Base-by-base conservation (phyloP, 23 tunicate species). In the Diplosoma virens region DNA sequence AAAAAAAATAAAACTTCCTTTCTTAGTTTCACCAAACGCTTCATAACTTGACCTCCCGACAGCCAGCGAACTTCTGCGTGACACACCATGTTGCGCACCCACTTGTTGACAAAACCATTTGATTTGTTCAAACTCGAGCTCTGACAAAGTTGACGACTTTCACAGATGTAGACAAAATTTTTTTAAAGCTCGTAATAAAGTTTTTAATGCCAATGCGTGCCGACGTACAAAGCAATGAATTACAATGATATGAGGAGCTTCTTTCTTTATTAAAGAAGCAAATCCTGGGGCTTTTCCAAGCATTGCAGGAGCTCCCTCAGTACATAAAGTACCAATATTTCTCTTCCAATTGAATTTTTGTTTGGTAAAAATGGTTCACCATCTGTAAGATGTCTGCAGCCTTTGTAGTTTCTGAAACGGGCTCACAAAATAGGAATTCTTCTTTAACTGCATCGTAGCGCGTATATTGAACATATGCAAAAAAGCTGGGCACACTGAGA, bases 91-190 rank as follows among this genome's bases (percentile, higher is more conserved):
- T 78, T 78, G 32, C 25, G 82, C 66, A 31, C 82, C 73, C 33
- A 78, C 11, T 31, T 64, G 58, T 34, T 33, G 75, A 68, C 54
- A 35, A 33, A 78, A 37, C 33, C 37, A 25, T 25, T 78, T 36
- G 22, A n/a, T n/a, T n/a, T n/a, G n/a, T n/a, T n/a, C n/a, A 80
- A 80, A n/a, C 24, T 56, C 64, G 31, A 28, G 45, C 60, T 70
- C 74, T 70, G 37, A 80, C 61, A 70, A 80, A 80, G 67, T 70
- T 80, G 66, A 80, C 84, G 47, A 70, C 79, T 26, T 37, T 47
- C 31, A 70, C 78, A 80, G 27, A 47, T 27, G 48, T 47, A 23
- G 25, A 47, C 67, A 80, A 27, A 52, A 80, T 48, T 80, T 47
- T 58, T 25, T 77, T 22, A 25, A 80, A 45, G 75, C 32, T 20